A percentile compares a stretch with the other conserved stretches of the same genome.
These are phyloP conservation scores for Aptenodytes patagonicus DNA, from an alignment of 2,113 vertebrate genomes.

Conservation along the genomic window DNA sequence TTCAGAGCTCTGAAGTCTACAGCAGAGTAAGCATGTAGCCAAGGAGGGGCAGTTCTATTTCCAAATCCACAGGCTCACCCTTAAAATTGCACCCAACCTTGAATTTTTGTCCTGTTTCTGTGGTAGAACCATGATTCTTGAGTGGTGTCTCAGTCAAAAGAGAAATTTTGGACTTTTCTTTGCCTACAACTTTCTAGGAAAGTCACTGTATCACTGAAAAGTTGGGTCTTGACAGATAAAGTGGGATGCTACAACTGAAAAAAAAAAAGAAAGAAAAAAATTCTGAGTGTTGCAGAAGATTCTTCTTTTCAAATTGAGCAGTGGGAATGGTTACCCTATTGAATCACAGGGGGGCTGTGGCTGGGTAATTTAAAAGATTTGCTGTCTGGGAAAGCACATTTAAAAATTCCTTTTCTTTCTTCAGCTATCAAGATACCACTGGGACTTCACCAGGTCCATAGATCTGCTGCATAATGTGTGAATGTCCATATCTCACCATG, in stretches of 20 bases:
- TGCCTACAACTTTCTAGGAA: background rate
- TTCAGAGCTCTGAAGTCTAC: background rate
- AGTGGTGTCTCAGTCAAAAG: background rate
- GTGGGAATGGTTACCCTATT: background rate
- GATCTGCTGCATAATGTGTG: conserved; percentile 6
- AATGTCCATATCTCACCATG: background rate
- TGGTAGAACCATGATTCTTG: background rate
- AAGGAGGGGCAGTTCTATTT: background rate
- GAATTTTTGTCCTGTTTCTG: background rate
- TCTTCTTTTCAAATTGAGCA: background rate
- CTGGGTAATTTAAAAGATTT: conserved; percentile 23
- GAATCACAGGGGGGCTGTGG: background rate
- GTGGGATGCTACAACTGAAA: background rate
- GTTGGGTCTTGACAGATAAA: background rate
- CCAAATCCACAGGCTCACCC: background rate
- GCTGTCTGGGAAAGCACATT: conserved; percentile 3
- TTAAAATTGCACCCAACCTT: background rate
- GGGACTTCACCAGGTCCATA: background rate
- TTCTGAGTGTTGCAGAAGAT: background rate
- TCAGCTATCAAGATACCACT: background rate
- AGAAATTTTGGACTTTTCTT: background rate
- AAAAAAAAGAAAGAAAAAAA: background rate
- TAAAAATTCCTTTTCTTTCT: conserved; percentile 2
- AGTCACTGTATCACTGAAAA: background rate
- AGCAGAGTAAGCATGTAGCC: background rate